Evolutionary conservation across 1,140 invertebrate genomes (phyloP).

Genomic region (Aphis craccivora): DNA sequence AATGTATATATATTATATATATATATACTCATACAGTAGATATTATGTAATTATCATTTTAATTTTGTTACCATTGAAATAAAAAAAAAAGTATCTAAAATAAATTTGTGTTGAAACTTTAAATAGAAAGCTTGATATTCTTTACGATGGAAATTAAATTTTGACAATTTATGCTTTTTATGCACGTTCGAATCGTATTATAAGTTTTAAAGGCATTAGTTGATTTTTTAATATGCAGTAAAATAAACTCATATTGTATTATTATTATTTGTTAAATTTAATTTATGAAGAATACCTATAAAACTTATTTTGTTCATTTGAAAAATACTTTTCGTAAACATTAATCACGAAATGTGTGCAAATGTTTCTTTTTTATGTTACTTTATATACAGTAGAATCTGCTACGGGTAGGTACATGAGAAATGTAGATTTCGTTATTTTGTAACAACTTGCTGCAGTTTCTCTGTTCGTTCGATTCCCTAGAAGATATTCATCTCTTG

Average conservation of each 20-base stretch:
- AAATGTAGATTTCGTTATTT: constrained; percentile 37
- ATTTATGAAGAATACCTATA: neutral
- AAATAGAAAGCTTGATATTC: neutral
- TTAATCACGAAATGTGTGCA: neutral
- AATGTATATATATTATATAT: neutral
- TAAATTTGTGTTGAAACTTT: neutral
- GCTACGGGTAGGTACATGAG: neutral
- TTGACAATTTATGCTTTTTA: neutral
- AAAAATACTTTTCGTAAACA: neutral
- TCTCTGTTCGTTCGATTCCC: neutral
- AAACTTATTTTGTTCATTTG: neutral
- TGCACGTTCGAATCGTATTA: neutral
- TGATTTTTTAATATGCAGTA: neutral
- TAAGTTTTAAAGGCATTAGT: neutral
- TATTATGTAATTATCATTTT: neutral
- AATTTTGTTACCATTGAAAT: neutral
- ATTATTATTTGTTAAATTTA: neutral
- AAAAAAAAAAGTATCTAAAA: neutral
- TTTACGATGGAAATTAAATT: no score
- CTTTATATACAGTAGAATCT: neutral
- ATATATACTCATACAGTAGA: no score
- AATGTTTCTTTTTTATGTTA: neutral
- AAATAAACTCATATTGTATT: neutral
- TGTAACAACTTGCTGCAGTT: neutral
- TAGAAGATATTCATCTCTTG: constrained; percentile 35